Percentiles rank a stretch among this genome's conserved stretches.
Evolutionary conservation across 2,888 invertebrate species (phyloP).

Genomic region (Drosophila fungiperda): DNA sequence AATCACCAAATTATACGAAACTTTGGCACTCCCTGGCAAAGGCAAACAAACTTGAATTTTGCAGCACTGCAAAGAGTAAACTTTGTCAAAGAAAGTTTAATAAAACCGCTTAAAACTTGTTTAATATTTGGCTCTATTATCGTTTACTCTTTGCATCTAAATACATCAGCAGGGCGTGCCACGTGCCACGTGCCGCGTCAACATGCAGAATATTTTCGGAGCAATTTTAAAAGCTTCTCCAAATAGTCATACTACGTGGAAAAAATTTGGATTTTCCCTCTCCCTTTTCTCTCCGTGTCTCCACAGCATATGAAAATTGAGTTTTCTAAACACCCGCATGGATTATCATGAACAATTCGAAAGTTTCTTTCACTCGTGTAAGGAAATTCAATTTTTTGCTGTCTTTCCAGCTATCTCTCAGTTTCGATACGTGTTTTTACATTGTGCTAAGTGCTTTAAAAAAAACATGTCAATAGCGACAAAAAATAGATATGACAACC

Average conservation of each 20-base stretch:
- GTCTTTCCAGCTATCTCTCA: constrained; percentile 37
- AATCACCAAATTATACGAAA: constrained; percentile 23
- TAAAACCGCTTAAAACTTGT: constrained; percentile 39
- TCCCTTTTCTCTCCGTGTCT: background rate
- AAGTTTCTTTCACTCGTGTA: constrained; percentile 43
- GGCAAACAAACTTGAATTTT: constrained; percentile 38
- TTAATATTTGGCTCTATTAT: constrained; percentile 5
- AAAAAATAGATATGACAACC: constrained; percentile 6
- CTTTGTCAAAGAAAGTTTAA: constrained; percentile 54
- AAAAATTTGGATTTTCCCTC: constrained; percentile 5
- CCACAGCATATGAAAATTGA: constrained; percentile 9
- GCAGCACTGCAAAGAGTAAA: constrained; percentile 37
- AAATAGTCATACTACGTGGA: constrained; percentile 27
- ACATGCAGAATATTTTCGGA: constrained; percentile 33
- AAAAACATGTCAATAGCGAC: background rate
- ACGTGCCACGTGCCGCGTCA: constrained; percentile 27
- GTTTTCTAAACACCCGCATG: constrained; percentile 29
- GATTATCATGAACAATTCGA: constrained; percentile 38
- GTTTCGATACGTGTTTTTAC: constrained; percentile 20
- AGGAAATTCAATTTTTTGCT: constrained; percentile 73
- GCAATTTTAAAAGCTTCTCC: constrained; percentile 36
- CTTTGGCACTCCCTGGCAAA: constrained; percentile 16
- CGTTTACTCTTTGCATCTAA: background rate
- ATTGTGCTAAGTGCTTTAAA: constrained; percentile 31
- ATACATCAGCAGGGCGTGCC: constrained; percentile 2